Base-by-base conservation (phyloP, 2,113 vertebrate genomes). In the Calcarius ornatus region DNA sequence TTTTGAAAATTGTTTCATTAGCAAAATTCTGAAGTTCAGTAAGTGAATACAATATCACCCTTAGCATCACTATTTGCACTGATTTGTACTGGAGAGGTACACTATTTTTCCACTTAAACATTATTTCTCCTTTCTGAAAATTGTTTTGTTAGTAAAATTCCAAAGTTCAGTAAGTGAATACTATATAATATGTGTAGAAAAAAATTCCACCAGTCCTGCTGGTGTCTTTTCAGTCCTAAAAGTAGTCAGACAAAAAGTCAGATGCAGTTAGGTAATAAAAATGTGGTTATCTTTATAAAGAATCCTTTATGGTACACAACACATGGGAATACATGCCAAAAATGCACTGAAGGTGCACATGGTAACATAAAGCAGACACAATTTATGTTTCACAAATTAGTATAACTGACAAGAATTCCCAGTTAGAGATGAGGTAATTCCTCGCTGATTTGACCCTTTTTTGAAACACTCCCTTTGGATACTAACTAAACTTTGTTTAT, bases 241-340 rank as follows among this genome's bases (percentile, higher is more conserved):
- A 64, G n/a, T 14, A 64, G 7, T 56, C 33, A 65, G 45, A 61
- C 28, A 40, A 54, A 54, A 54, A 45, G 5, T 61, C 21, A 25
- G 27, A 63, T 11, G 22, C 5, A 21, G 2, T 47, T 15, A 23
- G 27, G 23, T 64, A 19, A 28, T 33, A 64, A 47, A 64, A 54
- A 47, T 18, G 5, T 1, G 0, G 22, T 64, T 38, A 28, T 3
- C 18, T 47, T 12, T 45, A 45, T 18, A 28, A 38, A 64, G 11
- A 42, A 38, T 73, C 28, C 22, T 64, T 73, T 45, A n/a, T 73
- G n/a, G 28, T 54, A 7, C 18, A 54, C 22, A 84, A 10, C 40
- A 28, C 1, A 1, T 9, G 22, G n/a, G 33, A 72, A 53, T 23
- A 15, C 9, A 33, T 27, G 7, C 27, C 0, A 0, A 38, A 72